phyloP scores from a whole-genome alignment of 2,113 vertebrate species.

The Misgurnus mizolepis region DNA sequence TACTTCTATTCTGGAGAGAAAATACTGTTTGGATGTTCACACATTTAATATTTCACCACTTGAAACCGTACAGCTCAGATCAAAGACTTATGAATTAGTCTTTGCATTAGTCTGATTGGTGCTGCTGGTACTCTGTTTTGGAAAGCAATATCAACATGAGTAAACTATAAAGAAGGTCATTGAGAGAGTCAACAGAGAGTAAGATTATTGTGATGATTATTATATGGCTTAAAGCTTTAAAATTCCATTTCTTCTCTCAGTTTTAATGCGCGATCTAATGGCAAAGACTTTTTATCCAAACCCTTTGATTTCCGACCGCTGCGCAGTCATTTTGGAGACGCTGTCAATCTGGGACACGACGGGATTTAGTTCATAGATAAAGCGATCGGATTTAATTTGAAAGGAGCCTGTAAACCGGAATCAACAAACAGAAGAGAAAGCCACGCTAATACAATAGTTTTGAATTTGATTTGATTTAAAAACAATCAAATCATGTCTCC shows the following conservation, averaged over 20 bases:
- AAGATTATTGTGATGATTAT: constrained; percentile 24
- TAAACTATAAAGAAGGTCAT: background rate
- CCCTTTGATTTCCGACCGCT: constrained; percentile 54
- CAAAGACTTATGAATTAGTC: background rate
- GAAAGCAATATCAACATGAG: background rate
- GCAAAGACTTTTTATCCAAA: constrained; percentile 37
- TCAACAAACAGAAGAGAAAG: constrained; percentile 56
- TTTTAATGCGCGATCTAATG: constrained; percentile 38
- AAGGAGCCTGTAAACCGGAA: constrained; percentile 57
- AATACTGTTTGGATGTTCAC: constrained; percentile 54
- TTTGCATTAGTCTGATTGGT: background rate
- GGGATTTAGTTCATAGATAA: constrained; percentile 73
- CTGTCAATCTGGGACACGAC: constrained; percentile 74
- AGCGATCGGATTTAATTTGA: constrained; percentile 70
- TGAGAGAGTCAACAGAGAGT: background rate
- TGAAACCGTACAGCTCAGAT: constrained; percentile 56
- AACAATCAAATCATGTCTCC: background rate
- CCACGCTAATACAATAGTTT: constrained; percentile 49
- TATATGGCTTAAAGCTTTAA: constrained; percentile 11
- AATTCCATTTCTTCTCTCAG: constrained; percentile 13
- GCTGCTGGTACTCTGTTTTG: too few species aligned
- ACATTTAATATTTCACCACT: background rate
- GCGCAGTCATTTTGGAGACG: constrained; percentile 60
- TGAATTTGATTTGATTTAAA: constrained; percentile 48
- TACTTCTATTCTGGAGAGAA: too few species aligned